Evolutionary conservation across 2,888 invertebrate genomes (phyloP).

Genomic region (Agrochola lota): DNA sequence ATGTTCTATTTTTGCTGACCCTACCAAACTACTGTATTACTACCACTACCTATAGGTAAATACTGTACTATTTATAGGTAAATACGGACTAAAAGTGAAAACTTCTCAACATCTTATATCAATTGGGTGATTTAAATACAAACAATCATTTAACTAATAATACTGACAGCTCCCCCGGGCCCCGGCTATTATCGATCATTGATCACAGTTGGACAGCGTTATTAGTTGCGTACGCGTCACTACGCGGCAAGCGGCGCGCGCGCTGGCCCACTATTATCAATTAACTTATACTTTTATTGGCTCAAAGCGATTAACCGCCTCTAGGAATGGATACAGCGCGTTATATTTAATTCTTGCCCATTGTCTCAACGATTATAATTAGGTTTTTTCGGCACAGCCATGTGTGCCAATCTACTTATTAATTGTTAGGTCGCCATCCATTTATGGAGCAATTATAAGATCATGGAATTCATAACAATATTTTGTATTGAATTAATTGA

Average conservation of each 20-base stretch:
- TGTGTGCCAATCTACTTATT: slow-evolving; percentile 34
- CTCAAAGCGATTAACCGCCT: slow-evolving; percentile 61
- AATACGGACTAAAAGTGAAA: no score
- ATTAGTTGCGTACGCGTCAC: slow-evolving; percentile 49
- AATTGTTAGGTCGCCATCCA: slow-evolving; percentile 40
- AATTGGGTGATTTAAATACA: slow-evolving; percentile 31
- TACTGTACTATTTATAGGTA: no score
- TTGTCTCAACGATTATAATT: slow-evolving; percentile 48
- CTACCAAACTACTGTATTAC: neutral
- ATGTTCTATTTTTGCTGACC: neutral
- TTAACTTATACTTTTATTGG: slow-evolving; percentile 65
- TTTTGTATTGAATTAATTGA: slow-evolving; percentile 34
- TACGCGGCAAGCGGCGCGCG: slow-evolving; percentile 41
- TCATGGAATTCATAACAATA: slow-evolving; percentile 52
- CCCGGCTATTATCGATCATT: slow-evolving; percentile 47
- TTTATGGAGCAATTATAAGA: slow-evolving; percentile 44
- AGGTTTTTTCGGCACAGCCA: slow-evolving; percentile 46
- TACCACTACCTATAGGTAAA: no score
- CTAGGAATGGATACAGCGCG: slow-evolving; percentile 57
- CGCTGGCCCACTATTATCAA: slow-evolving; percentile 58
- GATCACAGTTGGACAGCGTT: slow-evolving; percentile 54
- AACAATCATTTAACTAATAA: slow-evolving; percentile 48
- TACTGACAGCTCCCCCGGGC: slow-evolving; percentile 6
- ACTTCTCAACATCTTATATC: neutral
- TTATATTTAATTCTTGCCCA: slow-evolving; percentile 56